A percentile compares a stretch with the other conserved stretches of the same genome.
Conservation (phyloP, 1,140 invertebrate species). For the Tetramorium parvispinum region DNA sequence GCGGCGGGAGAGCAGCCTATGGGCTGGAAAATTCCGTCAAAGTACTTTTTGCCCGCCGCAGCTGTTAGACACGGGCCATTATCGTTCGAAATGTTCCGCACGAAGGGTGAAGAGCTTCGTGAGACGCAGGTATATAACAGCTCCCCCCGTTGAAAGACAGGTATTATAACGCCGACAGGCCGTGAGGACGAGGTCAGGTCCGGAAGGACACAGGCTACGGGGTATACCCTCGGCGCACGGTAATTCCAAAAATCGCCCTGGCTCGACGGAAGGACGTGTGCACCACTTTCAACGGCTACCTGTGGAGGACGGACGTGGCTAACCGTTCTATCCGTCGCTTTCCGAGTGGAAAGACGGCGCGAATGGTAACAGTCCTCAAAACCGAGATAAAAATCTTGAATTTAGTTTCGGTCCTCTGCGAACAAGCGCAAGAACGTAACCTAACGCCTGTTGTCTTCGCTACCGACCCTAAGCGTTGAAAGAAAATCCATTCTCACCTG, state of each 20-base stretch:
- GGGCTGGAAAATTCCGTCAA: conserved; percentile 48
- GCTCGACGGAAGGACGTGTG: conserved; percentile 4
- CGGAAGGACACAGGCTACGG: conserved; percentile 38
- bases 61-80: conserved; percentile 34
- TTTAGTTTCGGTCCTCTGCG: background rate
- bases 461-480: background rate
- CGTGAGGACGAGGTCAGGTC: conserved; percentile 68
- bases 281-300: conserved; percentile 28
- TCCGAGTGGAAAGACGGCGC: background rate
- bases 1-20: conserved; percentile 13
- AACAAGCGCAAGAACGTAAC: background rate
- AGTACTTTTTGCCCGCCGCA: conserved; percentile 32
- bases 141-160: conserved; percentile 6
- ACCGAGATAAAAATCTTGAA: conserved; percentile 5
- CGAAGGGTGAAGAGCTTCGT: conserved; percentile 32
- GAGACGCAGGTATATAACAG: conserved; percentile 63
- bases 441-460: background rate
- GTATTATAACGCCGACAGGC: conserved; percentile 29
- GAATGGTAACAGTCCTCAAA: conserved; percentile 1
- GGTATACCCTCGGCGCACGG: conserved; percentile 58
- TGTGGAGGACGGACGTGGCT: background rate
- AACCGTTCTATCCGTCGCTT: conserved; percentile 62
- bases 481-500: background rate
- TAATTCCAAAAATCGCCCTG: conserved; percentile 54
- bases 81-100: conserved; percentile 56